A percentile compares a stretch with the other conserved stretches of the same genome.
These are phyloP conservation scores for Pampusana beccarii DNA, from an alignment of 2,113 vertebrate species.

Conservation along the genomic window DNA sequence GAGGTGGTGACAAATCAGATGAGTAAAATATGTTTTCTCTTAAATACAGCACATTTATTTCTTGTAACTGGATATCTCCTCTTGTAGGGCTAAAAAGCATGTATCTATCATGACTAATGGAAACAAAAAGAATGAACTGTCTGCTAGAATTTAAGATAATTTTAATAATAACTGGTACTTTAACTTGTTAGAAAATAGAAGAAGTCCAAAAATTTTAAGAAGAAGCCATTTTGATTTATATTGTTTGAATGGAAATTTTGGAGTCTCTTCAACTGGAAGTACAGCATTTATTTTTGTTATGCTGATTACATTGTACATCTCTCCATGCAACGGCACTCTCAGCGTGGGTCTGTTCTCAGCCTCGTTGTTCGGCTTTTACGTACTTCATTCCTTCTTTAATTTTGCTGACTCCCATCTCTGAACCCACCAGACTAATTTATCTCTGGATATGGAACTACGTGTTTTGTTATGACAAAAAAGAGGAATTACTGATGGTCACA, in stretches of 20 bases:
- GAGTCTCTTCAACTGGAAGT: background rate
- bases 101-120: background rate
- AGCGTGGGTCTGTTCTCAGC: background rate
- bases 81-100: background rate
- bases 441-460: background rate
- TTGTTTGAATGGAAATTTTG: background rate
- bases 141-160: background rate
- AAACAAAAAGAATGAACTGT: background rate
- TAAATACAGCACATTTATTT: background rate
- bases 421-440: slow-evolving; percentile 16
- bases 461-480: slow-evolving; percentile 22
- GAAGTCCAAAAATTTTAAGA: background rate
- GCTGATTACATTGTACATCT: background rate
- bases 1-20: background rate
- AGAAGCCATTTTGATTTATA: background rate
- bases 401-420: slow-evolving; percentile 10
- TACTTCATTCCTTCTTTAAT: slow-evolving; percentile 19
- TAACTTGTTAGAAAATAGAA: background rate
- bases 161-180: background rate
- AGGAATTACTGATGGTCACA: slow-evolving; percentile 12
- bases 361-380: background rate
- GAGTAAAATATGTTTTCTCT: background rate
- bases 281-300: background rate
- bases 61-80: background rate
- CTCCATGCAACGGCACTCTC: background rate